Evolutionary conservation across 2,113 vertebrate genomes (phyloP).

Genomic region (Stigmatopora argus): DNA sequence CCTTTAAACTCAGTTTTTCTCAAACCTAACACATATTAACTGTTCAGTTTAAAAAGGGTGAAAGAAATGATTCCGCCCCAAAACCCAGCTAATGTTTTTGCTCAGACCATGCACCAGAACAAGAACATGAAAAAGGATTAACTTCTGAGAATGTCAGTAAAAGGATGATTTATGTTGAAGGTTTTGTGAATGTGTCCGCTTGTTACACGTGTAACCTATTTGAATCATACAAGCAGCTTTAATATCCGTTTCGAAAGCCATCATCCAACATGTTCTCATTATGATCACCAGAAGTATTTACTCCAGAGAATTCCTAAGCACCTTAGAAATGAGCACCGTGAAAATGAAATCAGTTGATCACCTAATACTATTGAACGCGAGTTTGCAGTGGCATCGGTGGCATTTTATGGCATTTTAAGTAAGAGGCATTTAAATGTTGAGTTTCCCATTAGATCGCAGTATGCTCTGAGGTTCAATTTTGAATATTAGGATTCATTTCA

Average conservation of each 20-base stretch:
- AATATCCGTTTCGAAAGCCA: not conserved
- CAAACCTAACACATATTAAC: not conserved
- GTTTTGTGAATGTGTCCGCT: constrained; percentile 23
- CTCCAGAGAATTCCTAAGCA: constrained; percentile 30
- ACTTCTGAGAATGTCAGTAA: constrained; percentile 15
- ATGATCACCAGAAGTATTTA: constrained; percentile 57
- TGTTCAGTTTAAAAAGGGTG: not conserved
- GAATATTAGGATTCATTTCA: no score
- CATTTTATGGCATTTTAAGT: not conserved
- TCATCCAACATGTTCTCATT: constrained; percentile 8
- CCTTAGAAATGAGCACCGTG: constrained; percentile 20
- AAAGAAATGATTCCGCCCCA: not conserved
- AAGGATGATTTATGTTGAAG: constrained; percentile 7
- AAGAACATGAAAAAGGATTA: constrained; percentile 46
- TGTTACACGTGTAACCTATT: constrained; percentile 11
- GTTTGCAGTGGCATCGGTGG: constrained; percentile 6
- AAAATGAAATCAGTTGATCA: constrained; percentile 40
- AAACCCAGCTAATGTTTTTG: constrained; percentile 14
- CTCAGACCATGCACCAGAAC: constrained; percentile 15
- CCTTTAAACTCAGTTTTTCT: not conserved
- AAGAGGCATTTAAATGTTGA: constrained; percentile 15
- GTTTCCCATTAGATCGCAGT: constrained; percentile 1
- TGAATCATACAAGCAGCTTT: constrained; percentile 22
- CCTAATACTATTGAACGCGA: constrained; percentile 33
- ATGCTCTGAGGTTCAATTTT: no score